Base-by-base conservation (phyloP, 2,888 invertebrate genomes). In the Lochmaea capreae region DNA sequence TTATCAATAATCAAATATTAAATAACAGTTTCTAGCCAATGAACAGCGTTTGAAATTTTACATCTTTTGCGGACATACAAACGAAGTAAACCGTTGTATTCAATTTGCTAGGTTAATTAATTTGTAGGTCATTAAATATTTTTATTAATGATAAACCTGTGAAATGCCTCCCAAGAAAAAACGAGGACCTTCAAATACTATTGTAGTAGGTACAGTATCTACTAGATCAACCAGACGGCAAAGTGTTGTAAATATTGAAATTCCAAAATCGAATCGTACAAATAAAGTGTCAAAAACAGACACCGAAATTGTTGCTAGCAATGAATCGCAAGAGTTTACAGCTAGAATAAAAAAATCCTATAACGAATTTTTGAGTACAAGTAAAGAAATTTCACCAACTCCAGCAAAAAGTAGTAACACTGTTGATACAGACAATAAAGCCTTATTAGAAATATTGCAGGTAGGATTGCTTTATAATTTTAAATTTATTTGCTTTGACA, bases 141-240 rank as follows among this genome's bases (percentile, higher is more conserved):
- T 18, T 18, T 18, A 54, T 33, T 33, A 59, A 33, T 26, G 14
- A 9, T 33, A 59, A 59, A 33, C 16, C 58, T 54, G 14, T 63
- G 65, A 42, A 43, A 84, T 84, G 84, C 82, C 83, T 12, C 83
- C 84, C 2, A 84, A 82, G 75, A 83, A 81, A 79, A 81, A 81
- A 73, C 81, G 81, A 73, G 33, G 71, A 10, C 58, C 68, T 12
- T 57, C 58, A 72, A 78, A 76, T 67, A 78, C 78, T n/a, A 49
- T 78, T 49, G 81, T 82, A 65, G 81, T 82, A 18, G 83, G 82
- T 59, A 83, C 83, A 46, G 82, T 82, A 49, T 82, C 83, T n/a
- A 83, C 83, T 39, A 73, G 82, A 63, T 82, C 82, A 39, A 83
- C 82, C 10, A 63, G 80, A 62, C 76, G 83, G 18, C 79, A 83